Conservation (phyloP, 2,888 invertebrate species). For the Plutella xylostella region DNA sequence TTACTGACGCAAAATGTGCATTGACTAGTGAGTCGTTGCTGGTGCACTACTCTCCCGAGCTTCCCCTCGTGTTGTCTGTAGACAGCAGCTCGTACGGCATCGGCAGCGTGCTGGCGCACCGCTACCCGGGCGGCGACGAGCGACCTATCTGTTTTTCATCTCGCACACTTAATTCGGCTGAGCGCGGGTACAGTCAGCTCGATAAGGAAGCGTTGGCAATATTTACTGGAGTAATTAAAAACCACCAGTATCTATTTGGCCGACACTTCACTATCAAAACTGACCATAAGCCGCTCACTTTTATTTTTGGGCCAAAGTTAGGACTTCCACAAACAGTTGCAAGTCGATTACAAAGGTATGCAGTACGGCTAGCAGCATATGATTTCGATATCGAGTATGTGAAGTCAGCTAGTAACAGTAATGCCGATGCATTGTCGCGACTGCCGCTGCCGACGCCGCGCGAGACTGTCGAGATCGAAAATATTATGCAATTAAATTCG, state of each 20-base stretch:
- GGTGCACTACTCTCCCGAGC: neutral
- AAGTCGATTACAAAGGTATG: constrained; percentile 27
- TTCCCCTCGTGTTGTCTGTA: neutral
- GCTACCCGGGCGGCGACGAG: constrained; percentile 1
- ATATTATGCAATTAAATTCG: no score
- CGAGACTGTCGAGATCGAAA: no score
- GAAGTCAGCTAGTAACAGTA: constrained; percentile 12
- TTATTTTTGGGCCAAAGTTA: constrained; percentile 27
- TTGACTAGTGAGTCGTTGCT: constrained; percentile 10
- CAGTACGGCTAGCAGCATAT: constrained; percentile 28
- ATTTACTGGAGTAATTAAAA: constrained; percentile 19
- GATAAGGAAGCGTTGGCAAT: constrained; percentile 24
- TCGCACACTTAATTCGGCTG: constrained; percentile 7
- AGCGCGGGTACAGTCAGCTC: constrained; percentile 23
- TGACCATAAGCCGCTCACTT: constrained; percentile 35
- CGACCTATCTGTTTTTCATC: constrained; percentile 4
- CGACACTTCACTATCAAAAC: constrained; percentile 27
- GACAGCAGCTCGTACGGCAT: constrained; percentile 1
- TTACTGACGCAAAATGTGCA: constrained; percentile 15
- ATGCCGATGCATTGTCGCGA: constrained; percentile 21
- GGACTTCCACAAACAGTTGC: constrained; percentile 27
- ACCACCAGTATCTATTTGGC: constrained; percentile 23
- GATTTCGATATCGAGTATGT: constrained; percentile 20
- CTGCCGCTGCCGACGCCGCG: no score
- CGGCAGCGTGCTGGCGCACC: constrained; percentile 4